These are phyloP conservation scores for Meloe dianella DNA, from an alignment of 2,888 invertebrate species.

Conservation along the genomic window DNA sequence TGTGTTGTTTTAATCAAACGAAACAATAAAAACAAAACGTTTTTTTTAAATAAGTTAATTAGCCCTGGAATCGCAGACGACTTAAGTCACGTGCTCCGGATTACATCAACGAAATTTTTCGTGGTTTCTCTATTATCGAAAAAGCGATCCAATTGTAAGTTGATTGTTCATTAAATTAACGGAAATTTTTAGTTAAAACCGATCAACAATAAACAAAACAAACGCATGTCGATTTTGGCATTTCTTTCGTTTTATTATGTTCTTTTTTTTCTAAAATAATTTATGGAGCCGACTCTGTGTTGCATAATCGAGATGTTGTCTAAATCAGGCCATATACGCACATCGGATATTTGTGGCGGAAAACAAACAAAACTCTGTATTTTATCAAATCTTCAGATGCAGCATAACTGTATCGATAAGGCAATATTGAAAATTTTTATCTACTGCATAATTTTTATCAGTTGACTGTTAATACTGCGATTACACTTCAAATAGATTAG, in stretches of 20 bases:
- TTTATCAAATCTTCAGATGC: neutral
- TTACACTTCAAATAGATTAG: too few relatives aligned
- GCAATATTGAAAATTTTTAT: neutral
- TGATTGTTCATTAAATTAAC: neutral
- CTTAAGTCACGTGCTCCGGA: neutral
- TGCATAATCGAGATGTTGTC: constrained; percentile 1
- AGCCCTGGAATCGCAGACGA: neutral
- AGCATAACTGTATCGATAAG: neutral
- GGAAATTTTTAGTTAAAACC: too few relatives aligned
- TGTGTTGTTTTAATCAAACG: neutral
- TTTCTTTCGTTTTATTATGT: too few relatives aligned
- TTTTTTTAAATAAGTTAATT: neutral
- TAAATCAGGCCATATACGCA: constrained; percentile 2
- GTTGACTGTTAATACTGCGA: neutral
- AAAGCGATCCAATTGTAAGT: neutral
- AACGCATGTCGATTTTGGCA: too few relatives aligned
- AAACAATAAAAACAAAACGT: neutral
- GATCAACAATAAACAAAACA: too few relatives aligned
- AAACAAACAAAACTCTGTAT: neutral
- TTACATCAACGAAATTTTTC: too few relatives aligned
- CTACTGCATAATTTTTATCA: neutral
- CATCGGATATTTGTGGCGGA: constrained; percentile 1
- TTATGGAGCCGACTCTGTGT: too few relatives aligned
- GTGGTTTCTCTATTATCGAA: neutral
- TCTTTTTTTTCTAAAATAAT: too few relatives aligned